Percentiles rank a stretch among this genome's conserved stretches.
Evolutionary conservation across 2,888 invertebrate genomes (phyloP).

Genomic region (Osmoderma eremita): DNA sequence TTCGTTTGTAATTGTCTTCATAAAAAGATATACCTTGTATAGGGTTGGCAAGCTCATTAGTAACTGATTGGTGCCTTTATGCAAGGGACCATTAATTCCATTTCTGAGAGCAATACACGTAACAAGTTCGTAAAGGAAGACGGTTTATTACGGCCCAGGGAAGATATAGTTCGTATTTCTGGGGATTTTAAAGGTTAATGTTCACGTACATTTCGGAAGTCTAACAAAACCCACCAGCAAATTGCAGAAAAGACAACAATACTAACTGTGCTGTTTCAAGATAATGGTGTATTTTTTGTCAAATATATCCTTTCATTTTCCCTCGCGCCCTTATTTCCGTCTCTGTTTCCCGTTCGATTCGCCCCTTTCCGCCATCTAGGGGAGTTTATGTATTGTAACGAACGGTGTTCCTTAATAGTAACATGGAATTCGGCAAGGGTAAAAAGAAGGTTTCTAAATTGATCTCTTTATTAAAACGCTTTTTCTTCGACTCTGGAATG

Average conservation of each 20-base stretch:
- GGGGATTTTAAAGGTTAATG: conserved; percentile 54
- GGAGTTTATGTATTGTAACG: conserved; percentile 23
- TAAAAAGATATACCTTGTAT: too few species aligned
- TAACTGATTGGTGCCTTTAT: too few species aligned
- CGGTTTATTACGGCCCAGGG: conserved; percentile 60
- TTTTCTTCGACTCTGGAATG: too few species aligned
- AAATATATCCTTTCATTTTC: conserved; percentile 19
- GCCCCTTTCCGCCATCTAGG: not conserved
- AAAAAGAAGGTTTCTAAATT: conserved; percentile 20
- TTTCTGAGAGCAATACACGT: conserved; percentile 53
- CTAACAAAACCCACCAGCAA: conserved; percentile 50
- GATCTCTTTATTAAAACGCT: conserved; percentile 31
- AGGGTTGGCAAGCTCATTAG: too few species aligned
- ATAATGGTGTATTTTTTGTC: conserved; percentile 37
- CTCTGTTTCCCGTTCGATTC: conserved; percentile 10
- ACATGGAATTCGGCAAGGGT: not conserved
- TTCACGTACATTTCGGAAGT: conserved; percentile 51
- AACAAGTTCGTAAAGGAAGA: conserved; percentile 60
- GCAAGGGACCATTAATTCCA: not conserved
- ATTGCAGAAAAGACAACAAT: conserved; percentile 59
- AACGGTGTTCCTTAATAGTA: conserved; percentile 25
- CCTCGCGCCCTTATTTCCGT: conserved; percentile 6
- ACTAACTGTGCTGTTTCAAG: conserved; percentile 52
- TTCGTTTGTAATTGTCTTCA: too few species aligned
- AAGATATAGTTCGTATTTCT: conserved; percentile 56